Evolutionary conservation across 2,888 invertebrate species (phyloP).

Genomic region (Drosophila nr. fundita): DNA sequence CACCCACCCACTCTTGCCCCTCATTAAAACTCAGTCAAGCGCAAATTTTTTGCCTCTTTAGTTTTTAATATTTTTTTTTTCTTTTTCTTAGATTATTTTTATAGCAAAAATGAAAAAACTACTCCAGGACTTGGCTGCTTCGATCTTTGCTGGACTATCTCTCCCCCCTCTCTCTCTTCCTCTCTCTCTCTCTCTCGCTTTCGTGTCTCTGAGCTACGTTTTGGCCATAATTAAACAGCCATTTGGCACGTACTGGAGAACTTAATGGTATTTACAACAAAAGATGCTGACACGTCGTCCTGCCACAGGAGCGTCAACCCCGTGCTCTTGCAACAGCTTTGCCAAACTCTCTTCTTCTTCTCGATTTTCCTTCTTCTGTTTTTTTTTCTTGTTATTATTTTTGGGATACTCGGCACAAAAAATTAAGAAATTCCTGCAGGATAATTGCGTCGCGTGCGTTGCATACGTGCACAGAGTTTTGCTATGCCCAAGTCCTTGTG

Average conservation of each 20-base stretch:
- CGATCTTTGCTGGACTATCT: slow-evolving; percentile 15
- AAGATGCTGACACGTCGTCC: slow-evolving; percentile 60
- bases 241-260: slow-evolving; percentile 73
- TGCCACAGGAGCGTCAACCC: slow-evolving; percentile 10
- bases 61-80: slow-evolving; percentile 18
- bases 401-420: slow-evolving; percentile 33
- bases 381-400: slow-evolving; percentile 16
- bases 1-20: background rate
- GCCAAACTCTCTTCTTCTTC: slow-evolving; percentile 23
- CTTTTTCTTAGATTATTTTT: background rate
- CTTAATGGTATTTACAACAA: slow-evolving; percentile 76
- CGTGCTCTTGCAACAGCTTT: slow-evolving; percentile 7
- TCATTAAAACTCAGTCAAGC: slow-evolving; percentile 54
- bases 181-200: background rate
- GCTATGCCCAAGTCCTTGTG: slow-evolving; percentile 2
- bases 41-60: slow-evolving; percentile 29
- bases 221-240: slow-evolving; percentile 70
- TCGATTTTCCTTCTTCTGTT: slow-evolving; percentile 17
- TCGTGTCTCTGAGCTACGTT: slow-evolving; percentile 2
- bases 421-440: slow-evolving; percentile 73
- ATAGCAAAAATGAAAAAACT: slow-evolving; percentile 1
- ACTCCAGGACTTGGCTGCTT: slow-evolving; percentile 9
- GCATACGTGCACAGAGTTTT: slow-evolving; percentile 48
- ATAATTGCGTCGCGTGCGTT: slow-evolving; percentile 65
- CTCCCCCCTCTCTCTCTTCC: background rate